Evolutionary conservation across 2,113 vertebrate genomes (phyloP).

Genomic region (Pithys albifrons): DNA sequence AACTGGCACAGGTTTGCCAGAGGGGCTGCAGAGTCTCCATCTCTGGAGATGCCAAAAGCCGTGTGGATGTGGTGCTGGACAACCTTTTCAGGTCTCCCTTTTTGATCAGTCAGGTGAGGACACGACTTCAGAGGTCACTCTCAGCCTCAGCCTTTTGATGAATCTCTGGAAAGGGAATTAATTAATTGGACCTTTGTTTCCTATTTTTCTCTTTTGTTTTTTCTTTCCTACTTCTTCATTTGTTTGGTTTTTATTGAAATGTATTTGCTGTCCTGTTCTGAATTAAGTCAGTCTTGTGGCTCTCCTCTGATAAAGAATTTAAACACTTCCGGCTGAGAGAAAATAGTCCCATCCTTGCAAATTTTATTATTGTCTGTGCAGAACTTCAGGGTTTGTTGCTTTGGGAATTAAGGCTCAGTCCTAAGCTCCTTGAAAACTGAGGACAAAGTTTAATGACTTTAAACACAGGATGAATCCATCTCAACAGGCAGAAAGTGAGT

Average conservation of each 20-base stretch:
- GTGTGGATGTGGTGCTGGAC: not conserved
- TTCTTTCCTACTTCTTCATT: not conserved
- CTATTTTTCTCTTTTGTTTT: not conserved
- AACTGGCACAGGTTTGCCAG: not conserved
- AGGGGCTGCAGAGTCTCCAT: not conserved
- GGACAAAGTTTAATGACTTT: not conserved
- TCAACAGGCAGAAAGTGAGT: not conserved
- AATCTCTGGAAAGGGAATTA: not conserved
- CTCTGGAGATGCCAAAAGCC: not conserved
- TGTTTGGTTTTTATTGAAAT: not conserved
- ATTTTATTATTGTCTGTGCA: not conserved
- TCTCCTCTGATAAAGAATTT: not conserved
- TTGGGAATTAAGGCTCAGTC: not conserved
- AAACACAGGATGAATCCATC: not conserved
- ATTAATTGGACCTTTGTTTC: not conserved
- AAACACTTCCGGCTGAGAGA: not conserved
- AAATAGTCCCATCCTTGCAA: not conserved
- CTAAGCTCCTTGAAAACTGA: not conserved
- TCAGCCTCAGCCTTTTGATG: not conserved
- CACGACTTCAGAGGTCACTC: not conserved
- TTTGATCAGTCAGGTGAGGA: accelerated
- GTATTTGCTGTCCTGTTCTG: not conserved
- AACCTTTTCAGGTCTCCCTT: not conserved
- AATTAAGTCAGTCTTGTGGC: not conserved
- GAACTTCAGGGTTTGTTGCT: not conserved